These are phyloP conservation scores for Oryzaephilus surinamensis DNA, from an alignment of 1,140 invertebrate genomes.

Conservation along the genomic window DNA sequence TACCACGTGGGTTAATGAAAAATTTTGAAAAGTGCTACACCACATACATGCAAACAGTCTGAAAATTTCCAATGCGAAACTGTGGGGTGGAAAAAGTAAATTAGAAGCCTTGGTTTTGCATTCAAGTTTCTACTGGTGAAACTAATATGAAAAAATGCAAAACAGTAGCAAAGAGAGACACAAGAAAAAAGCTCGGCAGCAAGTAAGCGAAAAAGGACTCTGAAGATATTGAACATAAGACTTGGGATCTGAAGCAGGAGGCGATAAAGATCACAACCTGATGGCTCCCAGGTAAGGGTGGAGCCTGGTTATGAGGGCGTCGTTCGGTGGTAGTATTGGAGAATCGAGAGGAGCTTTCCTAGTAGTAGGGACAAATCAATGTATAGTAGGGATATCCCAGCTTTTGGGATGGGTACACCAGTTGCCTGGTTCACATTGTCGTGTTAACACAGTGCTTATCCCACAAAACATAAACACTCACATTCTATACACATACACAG, in stretches of 20 bases:
- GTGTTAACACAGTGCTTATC: conserved; percentile 4
- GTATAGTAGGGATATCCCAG: conserved; percentile 7
- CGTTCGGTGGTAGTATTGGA: no score
- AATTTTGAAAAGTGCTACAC: no score
- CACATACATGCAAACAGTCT: no score
- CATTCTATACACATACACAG: no score
- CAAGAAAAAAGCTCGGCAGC: conserved; percentile 15
- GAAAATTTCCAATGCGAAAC: no score
- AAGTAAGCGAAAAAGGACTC: no score
- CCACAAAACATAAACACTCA: no score
- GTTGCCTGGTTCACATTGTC: conserved; percentile 6
- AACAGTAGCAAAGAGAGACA: conserved; percentile 19
- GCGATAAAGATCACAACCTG: conserved; percentile 32
- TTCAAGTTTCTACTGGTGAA: no score
- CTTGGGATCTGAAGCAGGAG: not conserved
- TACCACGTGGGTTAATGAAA: no score
- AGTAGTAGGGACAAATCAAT: conserved; percentile 6
- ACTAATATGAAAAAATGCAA: conserved; percentile 16
- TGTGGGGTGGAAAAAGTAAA: no score
- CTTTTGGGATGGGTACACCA: conserved; percentile 4
- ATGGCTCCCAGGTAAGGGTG: conserved; percentile 32
- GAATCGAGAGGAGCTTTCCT: not conserved
- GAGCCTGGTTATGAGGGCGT: conserved; percentile 5
- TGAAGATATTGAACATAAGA: conserved; percentile 21
- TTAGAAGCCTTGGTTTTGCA: no score